phyloP scores from a whole-genome alignment of 2,888 invertebrate species.

The Agonopterix heracliana region DNA sequence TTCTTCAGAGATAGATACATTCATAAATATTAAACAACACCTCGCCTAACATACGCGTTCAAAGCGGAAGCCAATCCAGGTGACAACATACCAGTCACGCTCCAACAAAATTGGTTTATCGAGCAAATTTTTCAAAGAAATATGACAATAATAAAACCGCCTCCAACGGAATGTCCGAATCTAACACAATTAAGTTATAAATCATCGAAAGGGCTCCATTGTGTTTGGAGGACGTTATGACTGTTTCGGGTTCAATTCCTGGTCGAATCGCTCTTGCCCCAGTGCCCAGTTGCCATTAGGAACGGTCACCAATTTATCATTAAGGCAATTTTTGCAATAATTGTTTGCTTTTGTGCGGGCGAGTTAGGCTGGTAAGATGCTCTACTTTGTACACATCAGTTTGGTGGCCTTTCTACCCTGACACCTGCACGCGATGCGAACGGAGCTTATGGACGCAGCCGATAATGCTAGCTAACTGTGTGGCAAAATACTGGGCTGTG shows the following conservation, averaged over 20 bases:
- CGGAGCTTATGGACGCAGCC: no score
- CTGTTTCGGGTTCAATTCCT: constrained; percentile 55
- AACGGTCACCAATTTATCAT: constrained; percentile 75
- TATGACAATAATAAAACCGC: constrained; percentile 51
- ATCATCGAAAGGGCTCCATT: constrained; percentile 64
- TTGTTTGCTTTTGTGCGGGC: constrained; percentile 56
- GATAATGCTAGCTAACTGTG: no score
- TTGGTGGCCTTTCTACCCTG: no score
- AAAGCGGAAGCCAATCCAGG: constrained; percentile 16
- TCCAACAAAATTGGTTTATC: constrained; percentile 21
- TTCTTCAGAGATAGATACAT: no score
- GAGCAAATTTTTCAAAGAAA: constrained; percentile 39
- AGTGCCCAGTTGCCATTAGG: constrained; percentile 53
- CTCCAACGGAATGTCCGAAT: constrained; percentile 50
- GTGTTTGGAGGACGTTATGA: constrained; percentile 70
- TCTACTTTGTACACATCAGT: constrained; percentile 29
- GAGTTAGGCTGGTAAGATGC: constrained; percentile 31
- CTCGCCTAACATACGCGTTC: background rate
- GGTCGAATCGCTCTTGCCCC: constrained; percentile 55
- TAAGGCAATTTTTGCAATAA: constrained; percentile 75
- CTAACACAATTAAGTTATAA: constrained; percentile 68
- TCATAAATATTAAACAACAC: no score
- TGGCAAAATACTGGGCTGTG: no score
- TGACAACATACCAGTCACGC: constrained; percentile 18
- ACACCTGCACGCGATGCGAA: no score